A percentile compares a stretch with the other conserved stretches of the same genome.
Conservation (phyloP, 2,113 vertebrate species). For the Ondatra zibethicus region DNA sequence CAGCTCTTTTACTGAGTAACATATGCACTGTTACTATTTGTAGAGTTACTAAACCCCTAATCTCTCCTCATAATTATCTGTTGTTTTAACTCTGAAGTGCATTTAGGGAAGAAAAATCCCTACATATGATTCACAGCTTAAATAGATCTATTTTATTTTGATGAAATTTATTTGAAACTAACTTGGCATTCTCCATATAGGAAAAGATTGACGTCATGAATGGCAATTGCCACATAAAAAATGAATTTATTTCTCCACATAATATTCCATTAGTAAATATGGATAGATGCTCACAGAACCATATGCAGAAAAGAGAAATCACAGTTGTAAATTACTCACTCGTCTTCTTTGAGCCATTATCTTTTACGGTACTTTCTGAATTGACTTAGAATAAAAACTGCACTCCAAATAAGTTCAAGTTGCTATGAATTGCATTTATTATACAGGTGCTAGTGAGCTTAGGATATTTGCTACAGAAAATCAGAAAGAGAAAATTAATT, state of each 20-base stretch:
- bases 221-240: slow-evolving; percentile 12
- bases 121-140: not conserved
- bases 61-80: not conserved
- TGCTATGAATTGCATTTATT: not conserved
- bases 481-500: slow-evolving; percentile 62
- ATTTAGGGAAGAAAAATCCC: slow-evolving; percentile 39
- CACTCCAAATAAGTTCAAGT: slow-evolving; percentile 9
- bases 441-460: slow-evolving; percentile 45
- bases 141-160: slow-evolving; percentile 51
- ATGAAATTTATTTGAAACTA: slow-evolving; percentile 50
- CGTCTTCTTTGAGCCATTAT: slow-evolving; percentile 47
- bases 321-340: not conserved
- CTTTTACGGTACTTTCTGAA: slow-evolving; percentile 25
- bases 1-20: not conserved
- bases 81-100: not conserved
- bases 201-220: not conserved
- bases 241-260: slow-evolving; percentile 46
- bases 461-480: slow-evolving; percentile 54
- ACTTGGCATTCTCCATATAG: not conserved
- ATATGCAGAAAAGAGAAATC: slow-evolving; percentile 40
- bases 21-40: not conserved
- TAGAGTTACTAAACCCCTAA: slow-evolving; percentile 33
- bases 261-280: slow-evolving; percentile 39
- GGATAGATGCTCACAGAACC: not conserved
- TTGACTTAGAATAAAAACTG: slow-evolving; percentile 49